Evolutionary conservation across 2,888 invertebrate genomes (phyloP).

Genomic region (Calameuta idolon): DNA sequence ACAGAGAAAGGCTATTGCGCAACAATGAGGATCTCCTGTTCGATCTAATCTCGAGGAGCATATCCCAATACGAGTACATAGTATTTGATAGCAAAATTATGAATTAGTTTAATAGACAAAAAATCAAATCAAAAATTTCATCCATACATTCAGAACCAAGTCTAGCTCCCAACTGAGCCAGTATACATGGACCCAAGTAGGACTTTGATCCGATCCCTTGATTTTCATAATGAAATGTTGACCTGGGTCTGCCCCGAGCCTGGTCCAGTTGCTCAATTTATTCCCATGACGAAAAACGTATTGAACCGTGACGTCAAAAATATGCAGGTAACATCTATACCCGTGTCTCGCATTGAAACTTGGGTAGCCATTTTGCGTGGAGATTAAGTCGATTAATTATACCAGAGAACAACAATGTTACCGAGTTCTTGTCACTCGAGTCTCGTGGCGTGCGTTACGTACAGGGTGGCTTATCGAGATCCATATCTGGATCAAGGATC

Average conservation of each 20-base stretch:
- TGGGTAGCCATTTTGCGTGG: not conserved
- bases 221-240: not conserved
- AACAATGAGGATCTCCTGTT: conserved; percentile 2
- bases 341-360: not conserved
- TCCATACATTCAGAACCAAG: no score
- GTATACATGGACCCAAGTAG: not conserved
- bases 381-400: not conserved
- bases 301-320: not conserved
- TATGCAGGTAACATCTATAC: not conserved
- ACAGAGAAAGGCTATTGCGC: conserved; percentile 31
- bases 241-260: not conserved
- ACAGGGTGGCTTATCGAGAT: not conserved
- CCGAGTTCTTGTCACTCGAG: not conserved
- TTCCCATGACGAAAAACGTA: not conserved
- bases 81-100: not conserved
- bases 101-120: not conserved
- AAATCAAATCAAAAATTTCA: no score
- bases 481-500: conserved; percentile 2
- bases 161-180: not conserved
- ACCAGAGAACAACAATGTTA: not conserved
- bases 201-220: not conserved
- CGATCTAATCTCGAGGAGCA: not conserved
- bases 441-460: not conserved
- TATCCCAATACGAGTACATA: not conserved
- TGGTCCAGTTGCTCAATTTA: not conserved